Percentiles rank a stretch among this genome's conserved stretches.
Conservation (phyloP, 2,888 invertebrate genomes). For the Tridacna gigas region DNA sequence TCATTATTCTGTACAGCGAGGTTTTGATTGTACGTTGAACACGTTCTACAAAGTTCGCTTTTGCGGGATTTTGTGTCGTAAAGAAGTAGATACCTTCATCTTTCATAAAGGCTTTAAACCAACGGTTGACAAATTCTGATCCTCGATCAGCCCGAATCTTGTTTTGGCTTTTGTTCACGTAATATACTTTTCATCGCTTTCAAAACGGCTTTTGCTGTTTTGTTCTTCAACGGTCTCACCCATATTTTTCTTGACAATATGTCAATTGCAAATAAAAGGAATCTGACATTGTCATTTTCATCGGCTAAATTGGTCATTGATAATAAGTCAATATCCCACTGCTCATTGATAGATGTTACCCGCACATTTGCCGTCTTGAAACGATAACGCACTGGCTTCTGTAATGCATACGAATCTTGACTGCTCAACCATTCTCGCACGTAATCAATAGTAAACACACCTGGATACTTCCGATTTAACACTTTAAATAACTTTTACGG, state of each 20-base stretch:
- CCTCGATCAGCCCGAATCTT: slow-evolving; percentile 27
- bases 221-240: slow-evolving; percentile 45
- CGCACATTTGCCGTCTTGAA: slow-evolving; percentile 48
- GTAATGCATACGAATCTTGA: slow-evolving; percentile 48
- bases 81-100: slow-evolving; percentile 27
- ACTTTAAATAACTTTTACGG: slow-evolving; percentile 39
- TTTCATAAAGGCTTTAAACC: slow-evolving; percentile 25
- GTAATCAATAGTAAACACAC: slow-evolving; percentile 30
- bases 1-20: neutral
- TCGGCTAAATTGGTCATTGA: slow-evolving; percentile 33
- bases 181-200: slow-evolving; percentile 29
- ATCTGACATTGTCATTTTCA: slow-evolving; percentile 48
- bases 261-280: slow-evolving; percentile 46
- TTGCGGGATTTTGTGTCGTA: slow-evolving; percentile 30
- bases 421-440: slow-evolving; percentile 44
- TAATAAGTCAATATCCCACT: neutral
- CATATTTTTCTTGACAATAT: slow-evolving; percentile 45
- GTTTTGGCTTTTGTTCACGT: neutral
- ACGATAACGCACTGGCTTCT: slow-evolving; percentile 34
- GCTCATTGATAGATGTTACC: slow-evolving; percentile 38
- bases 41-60: slow-evolving; percentile 21
- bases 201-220: slow-evolving; percentile 33
- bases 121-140: slow-evolving; percentile 30
- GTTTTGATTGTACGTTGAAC: neutral
- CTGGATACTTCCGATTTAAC: slow-evolving; percentile 39